Base-by-base conservation (phyloP, 2,888 invertebrate species). In the Ophonus ardosiacus region DNA sequence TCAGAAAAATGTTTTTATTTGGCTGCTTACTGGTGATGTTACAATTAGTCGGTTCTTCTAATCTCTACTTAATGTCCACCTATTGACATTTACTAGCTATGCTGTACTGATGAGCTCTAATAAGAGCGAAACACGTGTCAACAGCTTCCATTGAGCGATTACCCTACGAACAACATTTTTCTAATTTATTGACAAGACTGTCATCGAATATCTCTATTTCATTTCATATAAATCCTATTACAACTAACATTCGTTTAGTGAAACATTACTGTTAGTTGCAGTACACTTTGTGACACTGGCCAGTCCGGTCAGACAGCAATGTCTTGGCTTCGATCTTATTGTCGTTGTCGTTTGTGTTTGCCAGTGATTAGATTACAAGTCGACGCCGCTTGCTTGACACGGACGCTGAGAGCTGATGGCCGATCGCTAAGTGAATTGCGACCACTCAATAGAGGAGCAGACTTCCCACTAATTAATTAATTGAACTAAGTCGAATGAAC, bases 361-460 rank as follows among this genome's bases (percentile, higher is more conserved):
- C 8, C 18, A 8, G 21, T 15, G 68, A 68, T 68, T 68, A 68
- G 68, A 68, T 68, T 68, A 68, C 40, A 38, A 68, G 24, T 68
- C 68, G 13, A 68, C 68, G 38, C 68, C 15, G 68, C 40, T 68
- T 68, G 31, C 68, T 68, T 68, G 68, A 68, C 68, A 68, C 24
- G 68, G 24, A 68, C 68, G 68, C 40, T 68, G 68, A 68, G 24
- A 24, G 68, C 40, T 68, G 68, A 68, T 31, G 31, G 15, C 38
- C 24, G 68, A 63, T 63, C 63, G 21, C 63, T 63, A 38, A 68
- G 40, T 68, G 68, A 38, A 68, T 68, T 68, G 68, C 68, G 40
- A 13, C 13, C 68, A 68, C 38, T 68, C 68, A 68, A 68, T 68
- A 8, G 65, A 65, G 65, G 31, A 65, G 24, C 31, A 59, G 15